Percentiles rank a stretch among this genome's conserved stretches.
phyloP scores from a whole-genome alignment of 2,888 invertebrate genomes.

The Acleris laterana region DNA sequence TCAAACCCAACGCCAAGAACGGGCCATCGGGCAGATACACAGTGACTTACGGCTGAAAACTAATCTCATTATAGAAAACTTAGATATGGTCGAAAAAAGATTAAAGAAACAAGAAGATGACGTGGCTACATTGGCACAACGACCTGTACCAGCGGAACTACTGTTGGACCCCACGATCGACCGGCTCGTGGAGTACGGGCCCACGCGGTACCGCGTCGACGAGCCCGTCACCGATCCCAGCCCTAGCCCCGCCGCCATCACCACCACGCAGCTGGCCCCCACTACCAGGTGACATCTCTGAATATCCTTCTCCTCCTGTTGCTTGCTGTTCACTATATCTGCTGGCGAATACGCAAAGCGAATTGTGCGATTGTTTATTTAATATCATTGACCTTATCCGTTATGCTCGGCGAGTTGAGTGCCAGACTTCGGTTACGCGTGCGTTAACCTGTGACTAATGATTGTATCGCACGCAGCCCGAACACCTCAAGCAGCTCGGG shows the following conservation, averaged over 20 bases:
- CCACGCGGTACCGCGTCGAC: slow-evolving; percentile 85
- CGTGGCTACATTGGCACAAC: slow-evolving; percentile 90
- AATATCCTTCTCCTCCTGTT: slow-evolving; percentile 45
- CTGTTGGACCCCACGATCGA: slow-evolving; percentile 90
- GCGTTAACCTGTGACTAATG: slow-evolving; percentile 64
- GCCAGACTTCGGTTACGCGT: slow-evolving; percentile 41
- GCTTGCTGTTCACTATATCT: slow-evolving; percentile 41
- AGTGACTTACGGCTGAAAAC: slow-evolving; percentile 92
- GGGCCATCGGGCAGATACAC: slow-evolving; percentile 94
- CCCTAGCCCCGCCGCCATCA: slow-evolving; percentile 67
- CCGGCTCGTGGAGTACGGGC: slow-evolving; percentile 90
- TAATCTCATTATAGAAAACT: slow-evolving; percentile 93
- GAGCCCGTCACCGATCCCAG: slow-evolving; percentile 69
- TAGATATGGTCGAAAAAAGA: slow-evolving; percentile 93
- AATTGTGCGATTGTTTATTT: slow-evolving; percentile 51
- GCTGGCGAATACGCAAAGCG: slow-evolving; percentile 47
- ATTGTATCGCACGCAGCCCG: slow-evolving; percentile 76
- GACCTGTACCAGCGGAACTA: slow-evolving; percentile 89
- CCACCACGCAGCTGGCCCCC: slow-evolving; percentile 58
- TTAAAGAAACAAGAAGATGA: slow-evolving; percentile 94
- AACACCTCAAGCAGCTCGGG: slow-evolving; percentile 56
- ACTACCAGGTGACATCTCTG: slow-evolving; percentile 77
- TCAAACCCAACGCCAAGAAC: slow-evolving; percentile 93
- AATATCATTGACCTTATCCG: slow-evolving; percentile 29
- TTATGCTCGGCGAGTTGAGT: slow-evolving; percentile 36